Percentiles rank a stretch among this genome's conserved stretches.
Conservation (phyloP, 53 echinoderm and acorn worm genomes). For the Henricia sp. region DNA sequence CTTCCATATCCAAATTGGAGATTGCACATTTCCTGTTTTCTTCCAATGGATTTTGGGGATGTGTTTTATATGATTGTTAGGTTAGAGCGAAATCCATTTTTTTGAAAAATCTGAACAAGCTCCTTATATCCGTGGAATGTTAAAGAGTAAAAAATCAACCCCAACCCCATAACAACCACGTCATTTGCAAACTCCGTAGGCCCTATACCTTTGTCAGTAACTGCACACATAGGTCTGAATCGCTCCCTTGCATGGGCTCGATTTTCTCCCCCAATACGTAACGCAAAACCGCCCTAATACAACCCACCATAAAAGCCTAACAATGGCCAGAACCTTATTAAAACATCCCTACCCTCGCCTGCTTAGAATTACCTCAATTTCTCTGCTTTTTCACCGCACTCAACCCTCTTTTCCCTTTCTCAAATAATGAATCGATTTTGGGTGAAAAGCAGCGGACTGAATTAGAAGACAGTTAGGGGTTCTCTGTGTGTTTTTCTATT, state of each 20-base stretch:
- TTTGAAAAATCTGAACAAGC: too few species aligned
- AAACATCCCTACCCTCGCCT: constrained; percentile 42
- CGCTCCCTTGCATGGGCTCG: not conserved
- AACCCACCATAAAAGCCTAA: not conserved
- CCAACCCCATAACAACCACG: too few species aligned
- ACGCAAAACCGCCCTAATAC: constrained; percentile 36
- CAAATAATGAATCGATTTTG: constrained; percentile 37
- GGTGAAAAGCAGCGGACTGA: constrained; percentile 20
- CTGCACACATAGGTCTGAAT: too few species aligned
- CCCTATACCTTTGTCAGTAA: too few species aligned
- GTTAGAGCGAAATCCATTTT: too few species aligned
- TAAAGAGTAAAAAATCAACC: too few species aligned
- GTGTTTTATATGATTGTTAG: too few species aligned
- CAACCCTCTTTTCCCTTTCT: not conserved
- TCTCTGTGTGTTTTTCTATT: constrained; percentile 50
- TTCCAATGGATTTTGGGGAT: too few species aligned
- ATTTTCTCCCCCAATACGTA: constrained; percentile 52
- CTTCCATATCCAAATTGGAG: too few species aligned
- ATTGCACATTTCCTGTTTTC: too few species aligned
- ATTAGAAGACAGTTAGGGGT: constrained; percentile 41
- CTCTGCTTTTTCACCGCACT: not conserved
- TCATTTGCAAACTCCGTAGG: too few species aligned
- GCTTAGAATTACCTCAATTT: constrained; percentile 20
- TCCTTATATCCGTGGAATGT: too few species aligned
- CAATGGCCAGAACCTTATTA: constrained; percentile 44